Conservation (phyloP, 2,113 vertebrate genomes). For the Myiagra hebetior region DNA sequence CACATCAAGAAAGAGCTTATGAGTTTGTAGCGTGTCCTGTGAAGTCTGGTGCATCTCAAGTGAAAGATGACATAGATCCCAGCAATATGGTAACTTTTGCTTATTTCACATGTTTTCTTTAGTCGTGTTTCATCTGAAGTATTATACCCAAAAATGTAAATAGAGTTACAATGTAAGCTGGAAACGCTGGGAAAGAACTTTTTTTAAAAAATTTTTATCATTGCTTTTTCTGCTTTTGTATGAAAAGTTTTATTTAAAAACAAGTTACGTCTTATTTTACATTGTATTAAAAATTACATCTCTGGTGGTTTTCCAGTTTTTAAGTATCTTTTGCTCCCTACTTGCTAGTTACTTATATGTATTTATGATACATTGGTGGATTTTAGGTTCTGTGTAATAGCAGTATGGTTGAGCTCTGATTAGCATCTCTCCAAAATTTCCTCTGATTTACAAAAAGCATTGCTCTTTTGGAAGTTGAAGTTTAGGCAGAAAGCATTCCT, state of each 20-base stretch:
- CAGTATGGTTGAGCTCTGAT: not conserved
- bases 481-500: not conserved
- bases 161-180: not conserved
- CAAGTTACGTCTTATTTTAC: not conserved
- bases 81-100: conserved; percentile 85
- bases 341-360: not conserved
- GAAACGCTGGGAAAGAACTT: not conserved
- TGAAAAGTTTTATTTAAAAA: not conserved
- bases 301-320: not conserved
- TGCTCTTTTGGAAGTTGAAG: not conserved
- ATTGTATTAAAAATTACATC: not conserved
- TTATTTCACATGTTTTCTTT: not conserved
- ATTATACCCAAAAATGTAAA: not conserved
- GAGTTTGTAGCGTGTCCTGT: conserved; percentile 88
- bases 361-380: not conserved
- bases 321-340: not conserved
- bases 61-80: conserved; percentile 82
- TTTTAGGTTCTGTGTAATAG: not conserved
- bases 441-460: not conserved
- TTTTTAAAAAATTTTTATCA: not conserved
- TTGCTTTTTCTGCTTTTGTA: not conserved
- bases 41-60: conserved; percentile 55
- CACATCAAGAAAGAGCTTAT: conserved; percentile 84
- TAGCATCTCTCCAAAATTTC: not conserved
- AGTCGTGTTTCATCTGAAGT: not conserved